Conservation (phyloP, 2,888 invertebrate genomes). For the Lycaena phlaeas region DNA sequence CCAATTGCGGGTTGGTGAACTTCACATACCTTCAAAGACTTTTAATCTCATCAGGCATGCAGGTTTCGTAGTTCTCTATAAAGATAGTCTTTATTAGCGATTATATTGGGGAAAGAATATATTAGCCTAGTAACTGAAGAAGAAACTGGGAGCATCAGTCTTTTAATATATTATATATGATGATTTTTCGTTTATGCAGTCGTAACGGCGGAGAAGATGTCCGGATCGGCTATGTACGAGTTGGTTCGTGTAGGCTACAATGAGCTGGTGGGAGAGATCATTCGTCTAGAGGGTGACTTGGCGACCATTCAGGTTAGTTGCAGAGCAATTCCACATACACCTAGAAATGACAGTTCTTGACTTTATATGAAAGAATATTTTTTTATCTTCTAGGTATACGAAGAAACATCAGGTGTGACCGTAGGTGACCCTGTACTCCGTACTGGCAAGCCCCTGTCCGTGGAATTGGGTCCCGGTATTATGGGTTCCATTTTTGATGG, state of each 20-base stretch:
- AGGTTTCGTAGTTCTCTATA: too few relatives aligned
- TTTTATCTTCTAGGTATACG: conserved; percentile 78
- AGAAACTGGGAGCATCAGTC: too few relatives aligned
- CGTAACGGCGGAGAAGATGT: conserved; percentile 99
- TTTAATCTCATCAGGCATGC: too few relatives aligned
- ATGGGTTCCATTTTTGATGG: conserved; percentile 99
- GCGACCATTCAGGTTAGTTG: conserved; percentile 95
- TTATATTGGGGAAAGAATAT: too few relatives aligned
- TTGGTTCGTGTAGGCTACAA: conserved; percentile 98
- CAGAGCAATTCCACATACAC: too few relatives aligned
- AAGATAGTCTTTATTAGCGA: too few relatives aligned
- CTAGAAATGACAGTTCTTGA: background rate
- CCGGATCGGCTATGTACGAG: conserved; percentile 99
- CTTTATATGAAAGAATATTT: background rate
- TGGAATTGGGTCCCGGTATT: conserved; percentile 99
- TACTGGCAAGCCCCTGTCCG: conserved; percentile 98
- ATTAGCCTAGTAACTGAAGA: too few relatives aligned
- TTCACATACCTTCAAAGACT: too few relatives aligned
- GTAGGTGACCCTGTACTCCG: conserved; percentile 99
- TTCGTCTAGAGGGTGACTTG: conserved; percentile 99
- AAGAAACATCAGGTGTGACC: conserved; percentile 97
- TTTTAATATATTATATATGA: too few relatives aligned
- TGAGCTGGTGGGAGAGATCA: conserved; percentile 99
- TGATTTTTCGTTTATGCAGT: conserved; percentile 74
- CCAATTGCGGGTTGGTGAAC: too few relatives aligned